Conservation (phyloP, 2,888 invertebrate species). For the Pogonocherus hispidulus region DNA sequence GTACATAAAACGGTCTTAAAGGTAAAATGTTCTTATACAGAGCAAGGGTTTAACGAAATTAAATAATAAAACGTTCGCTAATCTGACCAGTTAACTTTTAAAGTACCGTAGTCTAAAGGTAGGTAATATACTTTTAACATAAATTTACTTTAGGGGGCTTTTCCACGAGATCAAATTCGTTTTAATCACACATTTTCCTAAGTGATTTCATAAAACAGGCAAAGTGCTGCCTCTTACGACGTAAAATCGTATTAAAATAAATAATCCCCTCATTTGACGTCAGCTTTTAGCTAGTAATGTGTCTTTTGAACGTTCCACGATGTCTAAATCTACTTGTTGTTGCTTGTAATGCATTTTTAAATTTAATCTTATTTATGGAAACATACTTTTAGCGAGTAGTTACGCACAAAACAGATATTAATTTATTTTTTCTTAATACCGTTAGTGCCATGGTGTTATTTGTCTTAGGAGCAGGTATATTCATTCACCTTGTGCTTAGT, state of each 20-base stretch:
- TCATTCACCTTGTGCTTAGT: too few relatives aligned
- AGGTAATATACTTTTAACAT: conserved; percentile 62
- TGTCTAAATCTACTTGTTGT: conserved; percentile 49
- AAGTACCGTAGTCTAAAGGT: conserved; percentile 55
- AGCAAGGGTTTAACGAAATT: conserved; percentile 50
- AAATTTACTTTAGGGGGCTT: conserved; percentile 63
- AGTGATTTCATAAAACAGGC: conserved; percentile 62
- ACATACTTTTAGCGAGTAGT: conserved; percentile 40
- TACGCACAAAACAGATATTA: not conserved
- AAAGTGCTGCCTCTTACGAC: conserved; percentile 61
- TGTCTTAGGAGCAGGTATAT: too few relatives aligned
- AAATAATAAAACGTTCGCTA: conserved; percentile 57
- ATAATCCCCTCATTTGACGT: conserved; percentile 62
- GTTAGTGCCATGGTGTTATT: not conserved
- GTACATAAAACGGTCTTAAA: conserved; percentile 27
- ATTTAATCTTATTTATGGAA: conserved; percentile 47
- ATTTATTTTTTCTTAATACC: conserved; percentile 24
- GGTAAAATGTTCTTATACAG: conserved; percentile 25
- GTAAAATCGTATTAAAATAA: conserved; percentile 64
- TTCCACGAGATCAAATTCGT: conserved; percentile 66
- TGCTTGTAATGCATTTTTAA: conserved; percentile 44
- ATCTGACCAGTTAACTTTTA: conserved; percentile 62
- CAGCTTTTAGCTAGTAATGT: conserved; percentile 59
- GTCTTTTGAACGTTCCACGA: conserved; percentile 52
- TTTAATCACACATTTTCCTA: conserved; percentile 65